A percentile compares a stretch with the other conserved stretches of the same genome.
These are phyloP conservation scores for Sander vitreus DNA, from an alignment of 2,113 vertebrate species.

Conservation along the genomic window DNA sequence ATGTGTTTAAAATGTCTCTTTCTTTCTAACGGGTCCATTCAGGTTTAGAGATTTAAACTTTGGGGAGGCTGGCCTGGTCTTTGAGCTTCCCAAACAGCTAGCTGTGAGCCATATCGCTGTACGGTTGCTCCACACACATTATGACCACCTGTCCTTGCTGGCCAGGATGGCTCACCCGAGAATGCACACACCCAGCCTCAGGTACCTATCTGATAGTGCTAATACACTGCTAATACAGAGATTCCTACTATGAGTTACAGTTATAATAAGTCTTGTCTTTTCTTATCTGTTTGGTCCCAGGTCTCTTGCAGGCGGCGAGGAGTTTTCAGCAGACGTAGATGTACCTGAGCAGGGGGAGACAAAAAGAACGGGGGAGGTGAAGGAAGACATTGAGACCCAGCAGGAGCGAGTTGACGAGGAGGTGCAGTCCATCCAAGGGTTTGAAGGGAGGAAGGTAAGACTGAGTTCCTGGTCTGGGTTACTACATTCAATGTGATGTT, in stretches of 20 bases:
- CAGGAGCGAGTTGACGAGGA: constrained; percentile 61
- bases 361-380: constrained; percentile 6
- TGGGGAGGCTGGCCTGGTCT: constrained; percentile 77
- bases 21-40: constrained; percentile 1
- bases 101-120: constrained; percentile 85
- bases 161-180: constrained; percentile 63
- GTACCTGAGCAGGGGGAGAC: constrained; percentile 37
- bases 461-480: background rate
- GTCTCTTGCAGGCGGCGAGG: constrained; percentile 27
- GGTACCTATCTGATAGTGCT: background rate
- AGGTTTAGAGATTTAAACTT: constrained; percentile 88
- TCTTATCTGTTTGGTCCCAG: constrained; percentile 11
- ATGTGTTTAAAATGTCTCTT: background rate
- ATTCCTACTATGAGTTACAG: background rate
- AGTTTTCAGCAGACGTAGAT: background rate
- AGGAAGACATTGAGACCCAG: constrained; percentile 27
- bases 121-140: constrained; percentile 88
- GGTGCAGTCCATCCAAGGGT: constrained; percentile 5
- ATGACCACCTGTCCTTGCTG: constrained; percentile 88
- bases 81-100: constrained; percentile 89
- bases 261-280: background rate
- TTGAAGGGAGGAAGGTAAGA: constrained; percentile 68
- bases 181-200: constrained; percentile 15
- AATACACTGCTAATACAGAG: background rate
- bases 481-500: background rate